Evolutionary conservation across 1,140 invertebrate genomes (phyloP), one percentile per base, ranked within the genome.

Genomic region (Lepidostoma basale): DNA sequence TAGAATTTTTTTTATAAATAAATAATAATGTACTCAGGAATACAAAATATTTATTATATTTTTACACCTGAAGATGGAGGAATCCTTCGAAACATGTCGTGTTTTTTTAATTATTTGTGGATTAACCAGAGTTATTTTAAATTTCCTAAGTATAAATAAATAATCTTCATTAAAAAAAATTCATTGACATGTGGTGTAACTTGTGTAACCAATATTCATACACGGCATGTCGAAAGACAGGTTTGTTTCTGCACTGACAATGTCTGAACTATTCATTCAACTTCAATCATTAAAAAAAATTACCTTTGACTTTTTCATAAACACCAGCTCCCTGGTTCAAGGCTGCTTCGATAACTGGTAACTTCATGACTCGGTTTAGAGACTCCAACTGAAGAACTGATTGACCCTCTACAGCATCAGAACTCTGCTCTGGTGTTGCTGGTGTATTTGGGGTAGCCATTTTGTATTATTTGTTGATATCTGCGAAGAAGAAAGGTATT

Each of bases 261-360:
- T 36, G 33, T 8, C 33, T 36, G 6, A 36, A 67, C 8, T 14
- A 8, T 22, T n/a, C 58, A 22, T 9, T 58, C 25, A 25, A n/a
- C 20, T 26, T 5, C 30, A 30, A 5, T 78, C 74, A n/a, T n/a
- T n/a, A n/a, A n/a, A n/a, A n/a, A 69, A 80, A 62, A 1, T 75
- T 77, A 77, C 82, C 81, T 78, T 87, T 88, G 22, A 88, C 80
- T 58, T 81, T 81, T 30, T 78, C 80, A 71, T 88, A 88, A 18
- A 86, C 84, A 56, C 77, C 81, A 16, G 80, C 76, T 3, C 85
- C 85, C 67, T 85, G 85, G 66, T 79, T 79, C 69, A 83, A 76
- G 9, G 85, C 86, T 22, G 82, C 78, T 67, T 85, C 85, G 10
- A 88, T 73, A 9, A 87, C 75, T 0, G 87, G 87, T 23, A 88